phyloP scores from a whole-genome alignment of 2,888 invertebrate species.

The Aethes cnicana region DNA sequence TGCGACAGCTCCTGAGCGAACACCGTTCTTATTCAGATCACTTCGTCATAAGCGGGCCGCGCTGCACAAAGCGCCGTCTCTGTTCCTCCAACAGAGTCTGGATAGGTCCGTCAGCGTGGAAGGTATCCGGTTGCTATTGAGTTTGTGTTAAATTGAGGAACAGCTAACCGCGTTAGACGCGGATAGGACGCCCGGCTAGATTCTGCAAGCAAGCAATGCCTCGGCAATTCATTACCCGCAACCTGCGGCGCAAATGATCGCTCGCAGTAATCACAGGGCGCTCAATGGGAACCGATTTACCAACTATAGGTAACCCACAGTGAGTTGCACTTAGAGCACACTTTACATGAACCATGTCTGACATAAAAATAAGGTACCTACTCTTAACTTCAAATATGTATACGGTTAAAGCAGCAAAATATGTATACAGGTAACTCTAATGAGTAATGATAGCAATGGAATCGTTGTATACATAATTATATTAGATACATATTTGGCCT shows the following conservation, averaged over 20 bases:
- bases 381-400: no score
- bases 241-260: conserved; percentile 57
- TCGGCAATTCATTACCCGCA: conserved; percentile 72
- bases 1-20: conserved; percentile 39
- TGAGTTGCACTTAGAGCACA: conserved; percentile 55
- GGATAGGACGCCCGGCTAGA: conserved; percentile 58
- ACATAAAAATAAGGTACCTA: conserved; percentile 57
- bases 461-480: no score
- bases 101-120: conserved; percentile 1
- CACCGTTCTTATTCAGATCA: conserved; percentile 26
- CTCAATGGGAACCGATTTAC: conserved; percentile 65
- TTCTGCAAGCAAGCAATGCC: conserved; percentile 72
- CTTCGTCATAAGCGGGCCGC: conserved; percentile 17
- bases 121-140: conserved; percentile 15
- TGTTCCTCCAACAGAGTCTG: conserved; percentile 1
- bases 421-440: no score
- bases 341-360: conserved; percentile 54
- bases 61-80: conserved; percentile 7
- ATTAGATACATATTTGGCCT: no score
- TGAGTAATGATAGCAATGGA: no score
- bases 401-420: no score
- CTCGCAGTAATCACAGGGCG: conserved; percentile 62
- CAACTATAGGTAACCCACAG: conserved; percentile 52
- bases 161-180: conserved; percentile 68
- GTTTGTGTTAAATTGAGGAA: conserved; percentile 33